Evolutionary conservation across 2,113 vertebrate species (phyloP), one percentile per base, ranked within the genome.

Genomic region (Phodopus roborovskii): DNA sequence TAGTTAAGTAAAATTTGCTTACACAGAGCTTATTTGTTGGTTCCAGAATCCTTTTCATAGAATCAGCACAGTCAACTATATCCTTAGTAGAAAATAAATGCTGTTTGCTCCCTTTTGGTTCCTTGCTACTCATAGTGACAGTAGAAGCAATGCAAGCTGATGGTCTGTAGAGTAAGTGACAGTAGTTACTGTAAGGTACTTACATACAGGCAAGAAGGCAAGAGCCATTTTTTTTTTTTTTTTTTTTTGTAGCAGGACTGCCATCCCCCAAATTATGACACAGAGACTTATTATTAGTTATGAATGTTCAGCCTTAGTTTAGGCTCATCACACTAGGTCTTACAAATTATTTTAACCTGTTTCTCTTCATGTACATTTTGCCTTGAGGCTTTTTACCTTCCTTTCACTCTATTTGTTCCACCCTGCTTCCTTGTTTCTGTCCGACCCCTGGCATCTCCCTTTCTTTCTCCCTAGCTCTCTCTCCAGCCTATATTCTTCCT

Each of bases 121-220:
- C 78, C 6, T 68, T 87, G 17, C 24, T 48, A 15, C 56, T 82
- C 68, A n/a, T 3, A 28, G 1, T 73, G 7, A 36, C n/a, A 48
- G 22, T 33, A 78, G 74, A 86, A 92, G 5, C 42, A 26, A 0
- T 13, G 30, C 15, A 83, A 42, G 22, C 68, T 2, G 0, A 3
- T 64, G 42, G 10, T 50, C 26, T 9, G 20, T 45, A 15, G 7
- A 15, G 19, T 9, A 6, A 6, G 60, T 30, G 22, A 56, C 62
- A 50, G 0, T 16, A 75, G 2, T 5, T 20, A 24, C 19, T 45
- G 42, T 12, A 7, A 36, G 53, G 16, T n/a, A 19, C 20, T 20
- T 8, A 5, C 3, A 30, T 4, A 4, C 2, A n/a, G n/a, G n/a
- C n/a, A n/a, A n/a, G n/a, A n/a, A n/a, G 48, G n/a, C 15, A 15